Conservation (phyloP, 1,140 invertebrate species). For the Drosophila melanica region DNA sequence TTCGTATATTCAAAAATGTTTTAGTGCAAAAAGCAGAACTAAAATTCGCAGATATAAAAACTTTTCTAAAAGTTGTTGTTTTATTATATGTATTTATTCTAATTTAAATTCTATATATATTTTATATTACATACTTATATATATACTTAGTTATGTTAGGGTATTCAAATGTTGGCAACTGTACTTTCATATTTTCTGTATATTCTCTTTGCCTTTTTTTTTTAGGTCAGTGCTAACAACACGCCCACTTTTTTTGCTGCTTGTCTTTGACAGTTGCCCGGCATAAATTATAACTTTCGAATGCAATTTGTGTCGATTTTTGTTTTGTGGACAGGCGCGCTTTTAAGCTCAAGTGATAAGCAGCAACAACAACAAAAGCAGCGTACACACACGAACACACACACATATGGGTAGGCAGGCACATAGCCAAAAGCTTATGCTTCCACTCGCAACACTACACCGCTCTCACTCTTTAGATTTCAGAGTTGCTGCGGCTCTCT, state of each 20-base stretch:
- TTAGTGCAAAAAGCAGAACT: too few species aligned
- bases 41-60: too few species aligned
- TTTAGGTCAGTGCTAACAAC: conserved; percentile 28
- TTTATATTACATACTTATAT: too few species aligned
- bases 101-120: too few species aligned
- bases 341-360: conserved; percentile 52
- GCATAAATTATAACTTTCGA: conserved; percentile 77
- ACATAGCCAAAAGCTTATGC: conserved; percentile 29
- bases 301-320: conserved; percentile 80
- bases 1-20: too few species aligned
- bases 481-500: neutral
- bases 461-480: neutral
- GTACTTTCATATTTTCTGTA: neutral
- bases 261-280: conserved; percentile 41
- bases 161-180: neutral
- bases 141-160: too few species aligned
- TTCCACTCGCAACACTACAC: neutral
- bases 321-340: conserved; percentile 48
- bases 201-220: conserved; percentile 11
- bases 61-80: too few species aligned
- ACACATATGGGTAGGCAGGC: conserved; percentile 27
- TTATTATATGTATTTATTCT: too few species aligned
- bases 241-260: conserved; percentile 34
- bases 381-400: conserved; percentile 3
- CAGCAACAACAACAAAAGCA: conserved; percentile 12